Conservation (phyloP, 2,888 invertebrate species). For the Adelphocoris suturalis region DNA sequence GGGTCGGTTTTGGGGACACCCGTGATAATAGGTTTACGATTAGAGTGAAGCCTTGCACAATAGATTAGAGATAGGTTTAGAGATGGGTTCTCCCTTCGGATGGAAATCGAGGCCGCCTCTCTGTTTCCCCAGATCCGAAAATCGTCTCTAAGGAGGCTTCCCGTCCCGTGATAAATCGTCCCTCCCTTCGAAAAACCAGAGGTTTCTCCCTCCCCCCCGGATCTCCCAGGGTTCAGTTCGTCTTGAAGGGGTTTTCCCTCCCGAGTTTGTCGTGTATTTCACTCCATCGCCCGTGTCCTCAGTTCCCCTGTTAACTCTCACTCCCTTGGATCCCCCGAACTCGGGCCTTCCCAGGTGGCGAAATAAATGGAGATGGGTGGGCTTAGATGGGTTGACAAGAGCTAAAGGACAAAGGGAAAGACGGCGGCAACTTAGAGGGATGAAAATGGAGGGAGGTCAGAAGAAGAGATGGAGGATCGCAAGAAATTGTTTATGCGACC, state of each 20-base stretch:
- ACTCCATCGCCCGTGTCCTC: neutral
- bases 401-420: conserved; percentile 3
- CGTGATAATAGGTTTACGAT: too few relatives aligned
- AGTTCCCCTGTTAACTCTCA: neutral
- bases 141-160: neutral
- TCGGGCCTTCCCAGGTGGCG: neutral
- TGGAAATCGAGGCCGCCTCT: neutral
- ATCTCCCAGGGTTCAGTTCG: neutral
- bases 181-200: conserved; percentile 7
- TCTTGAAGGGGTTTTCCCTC: too few relatives aligned
- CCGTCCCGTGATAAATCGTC: conserved; percentile 5
- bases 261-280: neutral
- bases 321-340: neutral
- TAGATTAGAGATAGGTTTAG: too few relatives aligned
- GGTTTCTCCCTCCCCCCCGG: neutral
- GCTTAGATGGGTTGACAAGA: conserved; percentile 28
- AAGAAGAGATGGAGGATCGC: neutral
- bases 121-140: neutral
- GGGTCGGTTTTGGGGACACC: too few relatives aligned
- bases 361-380: conserved; percentile 36
- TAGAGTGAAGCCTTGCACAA: neutral
- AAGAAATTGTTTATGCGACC: conserved; percentile 17
- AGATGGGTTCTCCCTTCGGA: neutral
- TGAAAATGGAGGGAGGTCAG: neutral
- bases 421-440: neutral